phyloP scores from a whole-genome alignment of 2,113 vertebrate genomes.

The Nothoprocta perdicaria region DNA sequence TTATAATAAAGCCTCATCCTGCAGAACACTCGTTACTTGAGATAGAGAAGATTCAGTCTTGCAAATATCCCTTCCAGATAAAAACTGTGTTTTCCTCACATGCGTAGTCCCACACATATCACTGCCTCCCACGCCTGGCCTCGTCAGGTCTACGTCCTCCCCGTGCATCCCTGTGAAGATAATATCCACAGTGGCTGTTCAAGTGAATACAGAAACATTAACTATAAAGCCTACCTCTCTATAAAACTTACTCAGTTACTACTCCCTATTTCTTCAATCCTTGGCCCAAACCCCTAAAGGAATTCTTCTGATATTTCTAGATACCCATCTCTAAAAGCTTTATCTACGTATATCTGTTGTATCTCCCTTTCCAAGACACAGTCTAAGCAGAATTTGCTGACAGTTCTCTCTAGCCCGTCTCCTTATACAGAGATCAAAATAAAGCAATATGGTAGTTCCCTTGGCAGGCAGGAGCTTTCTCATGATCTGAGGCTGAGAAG shows the following conservation, averaged over 20 bases:
- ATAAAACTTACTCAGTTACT: background rate
- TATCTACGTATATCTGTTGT: accelerated
- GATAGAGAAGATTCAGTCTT: background rate
- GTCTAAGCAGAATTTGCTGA: background rate
- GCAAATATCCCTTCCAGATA: background rate
- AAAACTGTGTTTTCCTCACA: background rate
- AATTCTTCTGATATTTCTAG: background rate
- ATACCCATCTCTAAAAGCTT: background rate
- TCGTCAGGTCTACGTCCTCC: background rate
- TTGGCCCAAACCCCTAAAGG: background rate
- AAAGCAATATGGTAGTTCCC: background rate
- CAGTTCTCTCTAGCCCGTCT: background rate
- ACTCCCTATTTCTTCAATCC: background rate
- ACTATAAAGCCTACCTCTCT: background rate
- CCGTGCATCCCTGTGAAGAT: background rate
- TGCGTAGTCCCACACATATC: background rate
- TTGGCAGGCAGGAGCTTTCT: background rate
- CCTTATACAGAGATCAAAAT: background rate
- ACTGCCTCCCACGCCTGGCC: background rate
- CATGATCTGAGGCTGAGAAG: background rate
- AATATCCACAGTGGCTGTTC: background rate
- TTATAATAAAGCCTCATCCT: background rate
- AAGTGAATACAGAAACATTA: background rate
- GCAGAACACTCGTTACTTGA: background rate
- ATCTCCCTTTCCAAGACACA: background rate